Evolutionary conservation across 1,140 invertebrate species (phyloP).

Genomic region (Philopotamus ludificatus): DNA sequence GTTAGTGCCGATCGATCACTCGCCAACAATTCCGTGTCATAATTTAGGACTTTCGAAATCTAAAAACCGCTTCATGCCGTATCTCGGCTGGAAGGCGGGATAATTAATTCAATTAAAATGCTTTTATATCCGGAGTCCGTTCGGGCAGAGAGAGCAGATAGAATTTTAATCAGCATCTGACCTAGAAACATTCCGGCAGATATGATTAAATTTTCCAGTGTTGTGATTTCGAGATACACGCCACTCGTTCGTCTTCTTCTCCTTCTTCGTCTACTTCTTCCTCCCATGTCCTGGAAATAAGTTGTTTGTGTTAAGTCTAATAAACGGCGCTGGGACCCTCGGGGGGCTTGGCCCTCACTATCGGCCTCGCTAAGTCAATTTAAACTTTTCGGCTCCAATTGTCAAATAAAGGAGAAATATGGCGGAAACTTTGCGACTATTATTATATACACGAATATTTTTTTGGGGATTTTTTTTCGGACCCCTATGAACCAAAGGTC

Average conservation of each 20-base stretch:
- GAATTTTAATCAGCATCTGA: conserved; percentile 29
- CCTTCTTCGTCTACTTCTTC: neutral
- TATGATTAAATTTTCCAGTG: conserved; percentile 20
- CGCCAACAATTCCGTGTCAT: too few species aligned
- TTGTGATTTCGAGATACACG: neutral
- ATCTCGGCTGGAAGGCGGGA: neutral
- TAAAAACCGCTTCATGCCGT: too few species aligned
- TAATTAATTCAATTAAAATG: conserved; percentile 26
- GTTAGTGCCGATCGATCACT: too few species aligned
- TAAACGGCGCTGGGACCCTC: neutral
- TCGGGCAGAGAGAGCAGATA: conserved; percentile 6
- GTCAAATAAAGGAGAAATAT: conserved; percentile 25
- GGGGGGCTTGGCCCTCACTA: conserved; percentile 3
- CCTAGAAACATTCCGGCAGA: conserved; percentile 16
- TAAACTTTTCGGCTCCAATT: conserved; percentile 20
- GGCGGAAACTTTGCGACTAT: conserved; percentile 11
- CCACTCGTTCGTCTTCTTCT: neutral
- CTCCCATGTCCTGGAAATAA: neutral
- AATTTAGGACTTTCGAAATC: too few species aligned
- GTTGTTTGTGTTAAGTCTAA: conserved; percentile 3
- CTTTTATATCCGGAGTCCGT: conserved; percentile 8
- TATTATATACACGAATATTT: neutral
- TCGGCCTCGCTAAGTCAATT: conserved; percentile 13
- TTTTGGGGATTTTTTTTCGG: too few species aligned
- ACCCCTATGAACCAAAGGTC: too few species aligned